Percentiles rank a stretch among this genome's conserved stretches.
These are phyloP conservation scores for Lampris incognitus DNA, from an alignment of 2,113 vertebrate genomes.

Conservation along the genomic window DNA sequence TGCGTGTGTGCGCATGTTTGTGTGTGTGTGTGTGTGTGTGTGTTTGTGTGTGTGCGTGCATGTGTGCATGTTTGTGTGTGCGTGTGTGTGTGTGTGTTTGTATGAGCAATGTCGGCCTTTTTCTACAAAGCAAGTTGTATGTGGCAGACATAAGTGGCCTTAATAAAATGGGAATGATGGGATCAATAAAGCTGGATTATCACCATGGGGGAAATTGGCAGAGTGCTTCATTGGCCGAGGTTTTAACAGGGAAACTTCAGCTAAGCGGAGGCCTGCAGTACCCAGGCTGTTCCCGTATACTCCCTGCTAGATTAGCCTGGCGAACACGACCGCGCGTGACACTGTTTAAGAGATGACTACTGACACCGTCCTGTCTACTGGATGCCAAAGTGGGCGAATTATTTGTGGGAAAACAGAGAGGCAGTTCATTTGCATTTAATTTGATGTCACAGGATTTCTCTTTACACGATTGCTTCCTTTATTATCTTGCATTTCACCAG, in stretches of 20 bases:
- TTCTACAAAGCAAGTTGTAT: conserved; percentile 32
- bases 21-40: no score
- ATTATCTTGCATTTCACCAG: conserved; percentile 55
- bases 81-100: not conserved
- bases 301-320: conserved; percentile 54
- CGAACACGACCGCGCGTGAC: conserved; percentile 36
- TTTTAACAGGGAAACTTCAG: conserved; percentile 55
- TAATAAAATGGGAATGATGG: conserved; percentile 68
- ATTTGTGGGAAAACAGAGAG: conserved; percentile 20
- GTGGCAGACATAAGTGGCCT: conserved; percentile 49
- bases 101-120: conserved; percentile 14
- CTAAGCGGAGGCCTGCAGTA: conserved; percentile 51
- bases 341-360: conserved; percentile 23
- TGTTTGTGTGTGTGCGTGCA: no score
- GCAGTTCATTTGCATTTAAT: conserved; percentile 23
- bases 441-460: conserved; percentile 26
- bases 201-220: conserved; percentile 59
- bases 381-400: conserved; percentile 17
- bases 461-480: conserved; percentile 53
- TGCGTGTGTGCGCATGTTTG: no score
- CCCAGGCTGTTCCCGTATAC: conserved; percentile 59
- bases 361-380: conserved; percentile 1
- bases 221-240: conserved; percentile 39
- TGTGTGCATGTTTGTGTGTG: no score
- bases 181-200: conserved; percentile 70